Conservation (phyloP, 1,140 invertebrate species). For the Pseudomyrmex flavicornis region DNA sequence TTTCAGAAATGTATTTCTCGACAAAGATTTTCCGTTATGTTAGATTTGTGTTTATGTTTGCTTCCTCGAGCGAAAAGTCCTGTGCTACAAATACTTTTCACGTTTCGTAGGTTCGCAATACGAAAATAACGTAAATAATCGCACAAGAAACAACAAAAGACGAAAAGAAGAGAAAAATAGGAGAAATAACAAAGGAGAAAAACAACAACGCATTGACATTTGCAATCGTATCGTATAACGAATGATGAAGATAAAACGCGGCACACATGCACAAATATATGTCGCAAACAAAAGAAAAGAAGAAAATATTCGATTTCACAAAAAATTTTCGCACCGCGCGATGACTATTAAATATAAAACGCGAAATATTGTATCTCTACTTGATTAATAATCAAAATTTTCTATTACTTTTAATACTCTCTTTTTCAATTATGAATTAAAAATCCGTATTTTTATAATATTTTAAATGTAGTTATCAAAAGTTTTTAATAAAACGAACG, state of each 20-base stretch:
- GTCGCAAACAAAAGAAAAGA: conserved; percentile 36
- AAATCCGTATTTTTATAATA: background rate
- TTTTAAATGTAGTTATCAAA: background rate
- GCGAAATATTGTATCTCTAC: background rate
- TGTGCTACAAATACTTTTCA: conserved; percentile 9
- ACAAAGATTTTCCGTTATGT: background rate
- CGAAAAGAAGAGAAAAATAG: conserved; percentile 54
- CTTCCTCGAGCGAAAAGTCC: conserved; percentile 55
- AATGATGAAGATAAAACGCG: conserved; percentile 56
- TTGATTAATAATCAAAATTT: background rate
- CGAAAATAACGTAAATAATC: conserved; percentile 24
- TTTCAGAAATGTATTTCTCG: background rate
- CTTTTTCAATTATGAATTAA: too few species aligned
- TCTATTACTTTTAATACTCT: background rate
- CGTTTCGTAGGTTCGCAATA: conserved; percentile 4
- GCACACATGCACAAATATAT: conserved; percentile 9
- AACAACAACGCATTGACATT: conserved; percentile 43
- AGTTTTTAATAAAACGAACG: too few species aligned
- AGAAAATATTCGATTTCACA: conserved; percentile 24
- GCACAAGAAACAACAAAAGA: conserved; percentile 35
- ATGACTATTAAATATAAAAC: background rate
- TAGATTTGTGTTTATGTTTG: background rate
- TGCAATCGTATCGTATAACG: conserved; percentile 17
- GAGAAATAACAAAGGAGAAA: conserved; percentile 43
- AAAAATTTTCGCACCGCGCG: conserved; percentile 12